A percentile compares a stretch with the other conserved stretches of the same genome.
Conservation (phyloP, 2,113 vertebrate species). For the Myocastor coypus region DNA sequence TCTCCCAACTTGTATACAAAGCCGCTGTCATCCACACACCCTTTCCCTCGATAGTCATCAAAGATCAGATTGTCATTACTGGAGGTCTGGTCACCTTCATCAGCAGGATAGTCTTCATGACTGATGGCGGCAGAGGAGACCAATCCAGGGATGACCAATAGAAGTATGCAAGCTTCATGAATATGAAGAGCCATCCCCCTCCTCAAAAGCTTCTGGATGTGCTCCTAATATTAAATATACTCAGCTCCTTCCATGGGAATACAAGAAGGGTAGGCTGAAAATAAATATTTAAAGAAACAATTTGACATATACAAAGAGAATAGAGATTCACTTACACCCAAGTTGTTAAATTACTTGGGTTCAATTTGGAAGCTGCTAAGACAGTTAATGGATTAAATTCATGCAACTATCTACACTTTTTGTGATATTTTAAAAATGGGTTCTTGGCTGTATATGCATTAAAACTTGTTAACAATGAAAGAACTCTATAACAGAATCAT, state of each 20-base stretch:
- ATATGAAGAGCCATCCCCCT: constrained; percentile 95
- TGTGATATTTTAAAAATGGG: constrained; percentile 54
- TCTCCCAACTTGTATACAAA: constrained; percentile 99
- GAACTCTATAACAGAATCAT: background rate
- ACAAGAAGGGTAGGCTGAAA: constrained; percentile 85
- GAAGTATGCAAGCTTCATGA: constrained; percentile 91
- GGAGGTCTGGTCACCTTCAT: constrained; percentile 94
- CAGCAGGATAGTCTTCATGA: constrained; percentile 95
- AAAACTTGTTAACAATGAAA: background rate
- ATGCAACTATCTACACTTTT: constrained; percentile 47
- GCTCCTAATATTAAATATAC: constrained; percentile 84
- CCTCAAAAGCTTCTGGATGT: constrained; percentile 88
- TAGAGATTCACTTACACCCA: constrained; percentile 49
- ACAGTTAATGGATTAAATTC: constrained; percentile 41
- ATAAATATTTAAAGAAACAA: constrained; percentile 82
- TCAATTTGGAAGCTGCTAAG: constrained; percentile 13
- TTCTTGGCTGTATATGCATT: background rate
- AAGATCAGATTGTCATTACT: constrained; percentile 96
- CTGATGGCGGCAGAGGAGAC: constrained; percentile 92
- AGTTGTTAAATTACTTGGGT: constrained; percentile 38
- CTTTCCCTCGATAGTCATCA: constrained; percentile 99
- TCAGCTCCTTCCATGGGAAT: constrained; percentile 89
- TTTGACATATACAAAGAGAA: constrained; percentile 68
- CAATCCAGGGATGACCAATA: constrained; percentile 91
- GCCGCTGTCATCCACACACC: constrained; percentile 99